Percentiles rank a stretch among this genome's conserved stretches.
Conservation (phyloP, 2,888 invertebrate genomes). For the Chirona hameri region DNA sequence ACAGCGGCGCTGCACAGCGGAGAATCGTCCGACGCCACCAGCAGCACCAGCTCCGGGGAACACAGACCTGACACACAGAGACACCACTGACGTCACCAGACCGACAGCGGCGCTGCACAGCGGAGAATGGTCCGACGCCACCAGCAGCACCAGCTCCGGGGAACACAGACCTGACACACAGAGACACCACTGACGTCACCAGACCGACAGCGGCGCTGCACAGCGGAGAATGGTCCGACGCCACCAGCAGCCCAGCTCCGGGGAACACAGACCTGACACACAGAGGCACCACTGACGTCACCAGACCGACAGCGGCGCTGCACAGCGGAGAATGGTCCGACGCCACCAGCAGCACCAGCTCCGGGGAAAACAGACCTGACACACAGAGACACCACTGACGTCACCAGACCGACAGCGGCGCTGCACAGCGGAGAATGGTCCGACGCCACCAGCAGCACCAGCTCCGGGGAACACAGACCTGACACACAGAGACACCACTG, state of each 20-base stretch:
- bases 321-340: neutral
- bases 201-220: neutral
- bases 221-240: neutral
- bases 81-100: neutral
- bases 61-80: neutral
- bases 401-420: neutral
- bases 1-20: neutral
- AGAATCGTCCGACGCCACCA: neutral
- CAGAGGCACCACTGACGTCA: neutral
- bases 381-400: neutral
- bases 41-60: neutral
- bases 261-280: neutral
- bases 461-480: neutral
- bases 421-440: neutral
- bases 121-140: neutral
- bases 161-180: neutral
- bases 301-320: neutral
- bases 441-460: neutral
- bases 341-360: neutral
- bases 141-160: too few species aligned
- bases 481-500: neutral
- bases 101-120: neutral
- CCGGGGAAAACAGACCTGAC: neutral
- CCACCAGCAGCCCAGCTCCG: too few species aligned
- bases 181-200: neutral